Base-by-base conservation (phyloP, 2,113 vertebrate species). In the Rana temporaria region DNA sequence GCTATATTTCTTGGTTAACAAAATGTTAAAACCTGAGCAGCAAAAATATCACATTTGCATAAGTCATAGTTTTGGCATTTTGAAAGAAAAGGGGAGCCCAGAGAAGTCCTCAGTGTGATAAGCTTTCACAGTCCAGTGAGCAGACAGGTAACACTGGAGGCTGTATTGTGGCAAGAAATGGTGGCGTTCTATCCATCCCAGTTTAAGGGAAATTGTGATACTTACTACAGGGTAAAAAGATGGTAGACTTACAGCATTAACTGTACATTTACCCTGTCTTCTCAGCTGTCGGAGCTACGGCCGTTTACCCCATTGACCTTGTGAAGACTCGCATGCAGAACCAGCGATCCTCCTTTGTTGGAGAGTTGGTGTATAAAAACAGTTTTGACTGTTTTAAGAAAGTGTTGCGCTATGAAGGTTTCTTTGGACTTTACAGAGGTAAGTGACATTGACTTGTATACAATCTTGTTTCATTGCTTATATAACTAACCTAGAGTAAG, bases 311-410 rank as follows among this genome's bases (percentile, higher is more conserved):
- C 77, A 98, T 98, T 73, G 97, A 99, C 87, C 93, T 99, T 90
- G 97, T 98, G 90, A 99, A 99, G 92, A 99, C 97, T 1, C 95
- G 97, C 6, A 98, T 98, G 96, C 97, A 99, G 88, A 99, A 99
- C 90, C 97, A 98, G 85, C 96, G 96, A 64, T 94, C 95, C 86
- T 94, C 92, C 0, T 96, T 98, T 0, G 93, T 98, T 11, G 97
- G 96, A 71, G 96, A 99, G 84, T 78, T 98, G 89, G 97, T 99
- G 96, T 98, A 98, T 86, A 99, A 98, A 90, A 98, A 93, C 93
- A 99, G 97, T 88, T 98, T 98, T 53, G 97, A 98, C 90, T 99
- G 98, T 82, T 96, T 96, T 64, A 98, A 98, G 93, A 98, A 97
- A 84, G 97, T 98, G 85, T 91, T 98, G 66, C 94, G 96, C 79